Conservation (phyloP, 2,797 vertebrate genomes). For the Hyperoplus immaculatus region DNA sequence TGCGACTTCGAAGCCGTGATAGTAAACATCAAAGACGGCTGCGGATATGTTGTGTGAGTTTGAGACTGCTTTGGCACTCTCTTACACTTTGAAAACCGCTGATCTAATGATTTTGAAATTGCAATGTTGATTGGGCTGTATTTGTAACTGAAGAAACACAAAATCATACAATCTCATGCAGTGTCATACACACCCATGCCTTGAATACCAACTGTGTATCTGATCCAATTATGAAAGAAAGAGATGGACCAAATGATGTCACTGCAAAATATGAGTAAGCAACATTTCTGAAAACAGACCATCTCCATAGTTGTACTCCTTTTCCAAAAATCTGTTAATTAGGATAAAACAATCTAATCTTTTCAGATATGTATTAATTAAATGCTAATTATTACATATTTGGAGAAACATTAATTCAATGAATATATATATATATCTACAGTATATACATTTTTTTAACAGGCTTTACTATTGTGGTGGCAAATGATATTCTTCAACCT, state of each 20-base stretch:
- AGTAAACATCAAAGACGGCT: too few species aligned
- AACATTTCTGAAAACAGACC: not conserved
- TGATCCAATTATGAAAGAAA: not conserved
- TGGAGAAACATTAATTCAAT: not conserved
- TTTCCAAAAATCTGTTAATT: not conserved
- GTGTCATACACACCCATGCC: not conserved
- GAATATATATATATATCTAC: not conserved
- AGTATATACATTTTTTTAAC: not conserved
- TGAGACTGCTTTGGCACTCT: too few species aligned
- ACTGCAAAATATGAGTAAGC: too few species aligned
- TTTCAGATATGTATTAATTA: not conserved
- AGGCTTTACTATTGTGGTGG: slow-evolving; percentile 9
- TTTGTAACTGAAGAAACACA: not conserved
- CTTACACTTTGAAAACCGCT: too few species aligned
- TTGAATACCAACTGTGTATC: not conserved
- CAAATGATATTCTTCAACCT: slow-evolving; percentile 7
- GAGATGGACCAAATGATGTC: not conserved
- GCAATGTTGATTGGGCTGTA: not conserved
- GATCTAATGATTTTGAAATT: not conserved
- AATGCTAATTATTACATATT: not conserved
- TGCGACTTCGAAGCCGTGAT: too few species aligned
- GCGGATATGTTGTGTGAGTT: too few species aligned
- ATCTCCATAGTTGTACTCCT: not conserved
- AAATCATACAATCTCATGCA: not conserved
- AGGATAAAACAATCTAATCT: not conserved